Base-by-base conservation (phyloP, 2,113 vertebrate genomes). In the Pelmatolapia mariae region DNA sequence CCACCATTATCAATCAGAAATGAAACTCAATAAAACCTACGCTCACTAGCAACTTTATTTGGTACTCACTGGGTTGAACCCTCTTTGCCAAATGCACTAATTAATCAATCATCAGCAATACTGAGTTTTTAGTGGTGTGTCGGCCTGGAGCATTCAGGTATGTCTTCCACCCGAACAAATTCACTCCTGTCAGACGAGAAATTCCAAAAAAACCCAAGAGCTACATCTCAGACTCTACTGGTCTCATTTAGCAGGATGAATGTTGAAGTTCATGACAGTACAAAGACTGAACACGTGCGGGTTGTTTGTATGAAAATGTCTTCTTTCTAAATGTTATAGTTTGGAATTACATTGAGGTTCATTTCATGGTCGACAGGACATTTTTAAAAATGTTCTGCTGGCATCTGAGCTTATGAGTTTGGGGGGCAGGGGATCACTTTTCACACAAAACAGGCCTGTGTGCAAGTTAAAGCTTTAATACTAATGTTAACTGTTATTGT, bases 51-150 rank as follows among this genome's bases (percentile, higher is more conserved):
- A 3, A 40, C n/a, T 68, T 68, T 0, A 1, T 40, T 68, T 9
- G 63, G 22, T 40, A 3, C 36, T 40, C 0, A 2, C 0, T 0
- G 2, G 33, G 7, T 40, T 66, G 19, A n/a, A 66, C 59, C 10
- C 59, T 9, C 6, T 63, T 59, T 59, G 56, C 56, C 13, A 59
- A 59, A 59, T 26, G 24, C 7, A 15, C 7, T 0, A 5, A 57
- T 59, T 31, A 6, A 61, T 61, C 57, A 31, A 61, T 33, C 57
- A 61, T 2, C 16, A 33, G 57, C 57, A 61, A 61, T 31, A 31
- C 29, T 31, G 29, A 61, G 16, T 29, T 26, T 18, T 61, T 31
- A 15, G 31, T 0, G 15, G 26, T 10, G 57, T 31, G 57, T 59
- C 5, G 0, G 1, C 31, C 1, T 59, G 57, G 5, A 61, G 15